Conservation (phyloP, 2,113 vertebrate species). For the Brachirus orientalis region DNA sequence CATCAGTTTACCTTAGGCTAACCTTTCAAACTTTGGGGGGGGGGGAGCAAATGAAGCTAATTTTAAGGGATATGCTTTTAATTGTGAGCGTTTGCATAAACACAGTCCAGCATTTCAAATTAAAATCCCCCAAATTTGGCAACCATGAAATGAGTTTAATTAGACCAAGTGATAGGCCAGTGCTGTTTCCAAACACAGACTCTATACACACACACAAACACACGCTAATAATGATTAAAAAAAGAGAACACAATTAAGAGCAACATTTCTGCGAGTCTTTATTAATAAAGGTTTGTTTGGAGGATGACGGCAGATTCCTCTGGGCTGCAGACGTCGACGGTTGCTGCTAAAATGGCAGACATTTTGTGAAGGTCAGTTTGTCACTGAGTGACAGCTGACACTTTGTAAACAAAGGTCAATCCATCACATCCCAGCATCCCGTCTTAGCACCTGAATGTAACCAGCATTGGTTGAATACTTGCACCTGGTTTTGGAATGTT, state of each 20-base stretch:
- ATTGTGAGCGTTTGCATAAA: constrained; percentile 74
- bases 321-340: constrained; percentile 1
- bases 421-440: constrained; percentile 46
- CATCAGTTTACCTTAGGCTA: constrained; percentile 75
- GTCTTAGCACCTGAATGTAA: constrained; percentile 33
- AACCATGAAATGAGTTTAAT: constrained; percentile 80
- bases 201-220: too few relatives aligned
- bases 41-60: constrained; percentile 60
- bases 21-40: constrained; percentile 64
- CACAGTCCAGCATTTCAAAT: constrained; percentile 76
- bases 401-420: constrained; percentile 75
- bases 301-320: not conserved
- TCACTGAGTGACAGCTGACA: constrained; percentile 68
- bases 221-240: constrained; percentile 34
- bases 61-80: constrained; percentile 78
- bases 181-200: constrained; percentile 48
- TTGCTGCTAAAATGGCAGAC: constrained; percentile 29
- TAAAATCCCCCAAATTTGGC: constrained; percentile 67
- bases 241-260: too few relatives aligned
- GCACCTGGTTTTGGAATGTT: not conserved
- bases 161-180: constrained; percentile 66
- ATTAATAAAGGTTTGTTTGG: too few relatives aligned
- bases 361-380: constrained; percentile 68
- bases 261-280: too few relatives aligned
- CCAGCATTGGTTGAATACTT: constrained; percentile 13